These are phyloP conservation scores for Sycon ciliatum DNA, from an alignment of 37 sponge, comb jelly and placozoan genomes.

Conservation along the genomic window DNA sequence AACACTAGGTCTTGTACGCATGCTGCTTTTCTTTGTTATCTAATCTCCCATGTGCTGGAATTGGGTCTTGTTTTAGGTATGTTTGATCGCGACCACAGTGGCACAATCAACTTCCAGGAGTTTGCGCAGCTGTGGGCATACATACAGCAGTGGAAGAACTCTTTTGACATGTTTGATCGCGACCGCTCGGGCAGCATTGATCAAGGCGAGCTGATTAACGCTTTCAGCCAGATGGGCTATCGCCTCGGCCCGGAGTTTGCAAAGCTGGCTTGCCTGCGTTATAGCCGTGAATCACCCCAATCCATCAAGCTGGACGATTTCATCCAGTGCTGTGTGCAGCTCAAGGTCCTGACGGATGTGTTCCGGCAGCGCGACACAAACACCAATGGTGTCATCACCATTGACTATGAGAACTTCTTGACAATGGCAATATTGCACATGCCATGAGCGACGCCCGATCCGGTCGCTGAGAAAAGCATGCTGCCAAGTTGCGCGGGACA, in stretches of 20 bases:
- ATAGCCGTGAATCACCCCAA: slow-evolving; percentile 34
- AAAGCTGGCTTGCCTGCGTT: slow-evolving; percentile 48
- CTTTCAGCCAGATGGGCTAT: slow-evolving; percentile 75
- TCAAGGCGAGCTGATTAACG: slow-evolving; percentile 46
- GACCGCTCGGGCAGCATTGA: slow-evolving; percentile 76
- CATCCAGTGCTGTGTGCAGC: slow-evolving; percentile 74
- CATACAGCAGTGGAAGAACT: slow-evolving; percentile 66
- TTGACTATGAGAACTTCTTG: slow-evolving; percentile 80
- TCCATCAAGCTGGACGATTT: slow-evolving; percentile 69
- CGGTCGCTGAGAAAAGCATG: too few relatives aligned
- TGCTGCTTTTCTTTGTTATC: too few relatives aligned
- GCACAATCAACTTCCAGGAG: slow-evolving; percentile 64
- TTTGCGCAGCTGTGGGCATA: slow-evolving; percentile 59
- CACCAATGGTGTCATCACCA: slow-evolving; percentile 45
- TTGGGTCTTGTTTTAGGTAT: slow-evolving; percentile 41
- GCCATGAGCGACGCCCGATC: too few relatives aligned
- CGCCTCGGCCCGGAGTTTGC: slow-evolving; percentile 42
- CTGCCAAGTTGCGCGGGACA: too few relatives aligned
- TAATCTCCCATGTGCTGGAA: too few relatives aligned
- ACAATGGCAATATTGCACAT: slow-evolving; percentile 70
- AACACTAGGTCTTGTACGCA: too few relatives aligned
- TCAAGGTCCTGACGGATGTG: slow-evolving; percentile 58
- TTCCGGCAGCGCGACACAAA: slow-evolving; percentile 63
- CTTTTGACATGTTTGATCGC: slow-evolving; percentile 64
- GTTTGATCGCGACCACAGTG: slow-evolving; percentile 60